Conservation (phyloP, 2,888 invertebrate species). For the Macrosoma leucophasiata region DNA sequence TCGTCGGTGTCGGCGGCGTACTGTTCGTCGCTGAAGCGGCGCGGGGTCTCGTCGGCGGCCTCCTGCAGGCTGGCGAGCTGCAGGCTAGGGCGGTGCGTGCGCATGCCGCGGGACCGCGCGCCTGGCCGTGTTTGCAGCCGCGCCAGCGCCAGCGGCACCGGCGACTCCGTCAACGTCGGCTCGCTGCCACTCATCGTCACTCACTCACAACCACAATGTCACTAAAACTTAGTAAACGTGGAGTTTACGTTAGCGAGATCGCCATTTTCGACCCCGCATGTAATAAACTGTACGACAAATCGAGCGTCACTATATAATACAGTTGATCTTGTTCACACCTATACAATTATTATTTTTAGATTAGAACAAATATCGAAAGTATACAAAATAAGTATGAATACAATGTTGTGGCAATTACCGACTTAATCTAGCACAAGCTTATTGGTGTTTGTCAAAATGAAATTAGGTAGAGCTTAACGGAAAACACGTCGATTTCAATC, state of each 20-base stretch:
- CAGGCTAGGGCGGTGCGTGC: constrained; percentile 59
- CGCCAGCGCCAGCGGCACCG: constrained; percentile 66
- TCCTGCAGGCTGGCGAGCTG: constrained; percentile 66
- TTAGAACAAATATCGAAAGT: no score
- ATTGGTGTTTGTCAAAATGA: no score
- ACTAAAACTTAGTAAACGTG: constrained; percentile 34
- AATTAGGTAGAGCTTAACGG: no score
- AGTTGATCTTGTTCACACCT: no score
- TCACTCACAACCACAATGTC: constrained; percentile 31
- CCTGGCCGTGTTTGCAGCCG: constrained; percentile 52
- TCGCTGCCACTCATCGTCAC: constrained; percentile 56
- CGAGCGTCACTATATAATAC: no score
- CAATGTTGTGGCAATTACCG: no score
- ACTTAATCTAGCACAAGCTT: no score
- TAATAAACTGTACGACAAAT: no score
- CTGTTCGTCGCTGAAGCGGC: constrained; percentile 60
- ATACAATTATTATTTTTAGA: no score
- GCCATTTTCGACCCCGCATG: no score
- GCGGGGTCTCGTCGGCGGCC: constrained; percentile 57
- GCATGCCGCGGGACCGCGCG: constrained; percentile 47
- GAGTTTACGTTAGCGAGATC: constrained; percentile 1
- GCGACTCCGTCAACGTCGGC: constrained; percentile 65
- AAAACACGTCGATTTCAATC: no score
- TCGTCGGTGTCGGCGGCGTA: constrained; percentile 55
- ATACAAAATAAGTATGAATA: no score